Evolutionary conservation across 1,140 invertebrate genomes (phyloP).

Genomic region (Neoseiulus cucumeris): DNA sequence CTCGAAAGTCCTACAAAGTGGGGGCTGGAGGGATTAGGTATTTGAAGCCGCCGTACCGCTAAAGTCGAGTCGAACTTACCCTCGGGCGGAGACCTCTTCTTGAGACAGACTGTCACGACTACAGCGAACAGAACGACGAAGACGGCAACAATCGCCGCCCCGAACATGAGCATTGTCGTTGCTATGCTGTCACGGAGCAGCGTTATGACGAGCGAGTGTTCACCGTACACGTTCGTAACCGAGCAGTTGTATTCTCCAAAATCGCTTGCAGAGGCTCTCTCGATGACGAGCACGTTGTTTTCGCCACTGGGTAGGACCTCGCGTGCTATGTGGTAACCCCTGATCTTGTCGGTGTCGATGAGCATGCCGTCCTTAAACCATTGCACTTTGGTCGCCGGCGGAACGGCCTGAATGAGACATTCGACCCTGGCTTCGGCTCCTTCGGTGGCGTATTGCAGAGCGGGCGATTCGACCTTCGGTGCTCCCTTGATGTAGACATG

Average conservation of each 20-base stretch:
- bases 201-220: constrained; percentile 56
- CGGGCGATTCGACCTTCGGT: constrained; percentile 61
- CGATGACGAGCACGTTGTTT: constrained; percentile 1
- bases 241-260: constrained; percentile 86
- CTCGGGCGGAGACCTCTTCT: background rate
- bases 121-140: constrained; percentile 8
- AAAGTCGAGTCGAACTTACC: background rate
- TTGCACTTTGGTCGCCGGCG: constrained; percentile 52
- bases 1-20: background rate
- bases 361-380: constrained; percentile 25
- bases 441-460: constrained; percentile 57
- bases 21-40: background rate
- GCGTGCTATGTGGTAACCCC: background rate
- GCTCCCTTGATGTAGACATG: constrained; percentile 32
- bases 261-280: constrained; percentile 30
- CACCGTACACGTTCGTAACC: constrained; percentile 69
- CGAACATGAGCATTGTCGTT: constrained; percentile 20
- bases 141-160: background rate
- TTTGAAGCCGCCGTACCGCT: background rate
- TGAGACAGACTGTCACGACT: background rate
- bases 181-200: constrained; percentile 56
- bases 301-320: background rate
- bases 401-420: constrained; percentile 67
- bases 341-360: constrained; percentile 3
- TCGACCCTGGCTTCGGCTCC: constrained; percentile 64